A percentile compares a stretch with the other conserved stretches of the same genome.
These are phyloP conservation scores for Orgyia antiqua DNA, from an alignment of 2,888 invertebrate species.

Conservation along the genomic window DNA sequence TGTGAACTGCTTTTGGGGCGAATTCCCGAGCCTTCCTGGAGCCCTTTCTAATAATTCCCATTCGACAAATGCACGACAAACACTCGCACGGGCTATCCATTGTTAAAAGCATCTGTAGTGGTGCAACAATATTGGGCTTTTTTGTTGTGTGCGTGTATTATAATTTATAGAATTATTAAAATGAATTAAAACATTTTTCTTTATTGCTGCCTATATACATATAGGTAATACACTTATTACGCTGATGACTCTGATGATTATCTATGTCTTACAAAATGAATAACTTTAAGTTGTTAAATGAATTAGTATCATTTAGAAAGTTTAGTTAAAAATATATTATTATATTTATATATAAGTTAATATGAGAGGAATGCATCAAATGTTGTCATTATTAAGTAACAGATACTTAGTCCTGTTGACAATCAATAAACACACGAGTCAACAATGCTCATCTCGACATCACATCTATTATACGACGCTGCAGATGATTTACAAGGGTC, in stretches of 20 bases:
- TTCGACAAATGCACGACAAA: slow-evolving; percentile 77
- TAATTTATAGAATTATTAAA: slow-evolving; percentile 52
- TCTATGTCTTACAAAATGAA: too few species aligned
- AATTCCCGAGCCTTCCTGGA: slow-evolving; percentile 76
- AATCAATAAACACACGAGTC: slow-evolving; percentile 72
- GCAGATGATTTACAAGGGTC: slow-evolving; percentile 77
- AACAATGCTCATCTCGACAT: slow-evolving; percentile 64
- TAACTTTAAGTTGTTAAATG: too few species aligned
- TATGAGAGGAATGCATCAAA: too few species aligned
- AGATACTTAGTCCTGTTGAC: slow-evolving; percentile 68
- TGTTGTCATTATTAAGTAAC: slow-evolving; percentile 62
- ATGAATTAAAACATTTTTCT: too few species aligned
- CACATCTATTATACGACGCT: slow-evolving; percentile 63
- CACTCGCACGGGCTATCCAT: slow-evolving; percentile 72
- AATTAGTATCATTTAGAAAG: too few species aligned
- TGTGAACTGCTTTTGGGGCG: slow-evolving; percentile 78
- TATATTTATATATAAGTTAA: too few species aligned
- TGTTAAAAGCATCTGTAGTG: slow-evolving; percentile 67
- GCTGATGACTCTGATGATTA: too few species aligned
- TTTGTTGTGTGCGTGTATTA: slow-evolving; percentile 38
- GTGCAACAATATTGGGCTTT: slow-evolving; percentile 66
- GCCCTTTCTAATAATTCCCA: slow-evolving; percentile 76
- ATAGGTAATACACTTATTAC: background rate
- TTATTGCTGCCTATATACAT: too few species aligned
- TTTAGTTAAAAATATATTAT: too few species aligned